phyloP scores from a whole-genome alignment of 1,140 invertebrate species.

The Apis cerana region DNA sequence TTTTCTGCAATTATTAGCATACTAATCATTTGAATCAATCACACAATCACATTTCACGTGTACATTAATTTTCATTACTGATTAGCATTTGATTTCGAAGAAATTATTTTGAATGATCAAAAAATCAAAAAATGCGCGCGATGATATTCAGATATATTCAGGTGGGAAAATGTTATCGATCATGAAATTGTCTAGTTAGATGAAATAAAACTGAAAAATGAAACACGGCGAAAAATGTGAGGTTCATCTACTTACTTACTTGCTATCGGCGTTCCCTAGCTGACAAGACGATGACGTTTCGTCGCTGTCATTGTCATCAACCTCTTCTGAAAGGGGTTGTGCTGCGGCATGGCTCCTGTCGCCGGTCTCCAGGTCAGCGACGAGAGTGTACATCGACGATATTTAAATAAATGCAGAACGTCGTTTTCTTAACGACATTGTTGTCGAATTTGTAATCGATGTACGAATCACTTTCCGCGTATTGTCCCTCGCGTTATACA shows the following conservation, averaged over 20 bases:
- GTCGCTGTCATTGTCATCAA: constrained; percentile 60
- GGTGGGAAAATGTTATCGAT: neutral
- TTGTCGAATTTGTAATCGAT: neutral
- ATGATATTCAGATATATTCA: neutral
- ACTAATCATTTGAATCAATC: neutral
- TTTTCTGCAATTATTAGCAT: no score
- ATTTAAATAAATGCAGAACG: constrained; percentile 12
- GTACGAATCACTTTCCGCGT: neutral
- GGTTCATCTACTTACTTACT: constrained; percentile 63
- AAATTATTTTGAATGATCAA: no score
- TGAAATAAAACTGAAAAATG: no score
- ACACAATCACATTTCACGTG: neutral
- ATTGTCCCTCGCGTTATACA: constrained; percentile 1
- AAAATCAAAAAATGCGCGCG: neutral
- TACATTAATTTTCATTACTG: neutral
- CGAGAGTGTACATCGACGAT: constrained; percentile 57
- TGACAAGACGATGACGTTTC: constrained; percentile 58
- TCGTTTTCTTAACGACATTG: constrained; percentile 41
- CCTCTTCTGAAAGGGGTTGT: constrained; percentile 49
- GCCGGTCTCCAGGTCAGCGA: constrained; percentile 49
- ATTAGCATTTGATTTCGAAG: neutral
- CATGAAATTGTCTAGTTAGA: no score
- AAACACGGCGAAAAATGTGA: neutral
- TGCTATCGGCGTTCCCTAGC: constrained; percentile 58
- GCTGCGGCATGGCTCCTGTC: constrained; percentile 56